Evolutionary conservation across 1,140 invertebrate species (phyloP).

Genomic region (Drosophila dunni): DNA sequence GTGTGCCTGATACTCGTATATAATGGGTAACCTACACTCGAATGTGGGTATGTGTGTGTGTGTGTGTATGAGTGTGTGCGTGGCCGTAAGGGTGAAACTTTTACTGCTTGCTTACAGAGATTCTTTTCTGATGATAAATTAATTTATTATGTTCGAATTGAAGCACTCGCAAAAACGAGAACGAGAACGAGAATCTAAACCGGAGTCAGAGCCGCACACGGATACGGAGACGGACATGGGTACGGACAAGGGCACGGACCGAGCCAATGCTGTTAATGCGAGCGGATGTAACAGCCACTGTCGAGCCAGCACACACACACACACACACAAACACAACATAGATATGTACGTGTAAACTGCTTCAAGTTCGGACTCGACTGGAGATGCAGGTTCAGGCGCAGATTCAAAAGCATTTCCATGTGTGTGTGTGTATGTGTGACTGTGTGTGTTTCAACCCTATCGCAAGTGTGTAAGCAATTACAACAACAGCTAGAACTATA

Average conservation of each 20-base stretch:
- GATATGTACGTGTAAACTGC: constrained; percentile 30
- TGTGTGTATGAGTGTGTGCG: constrained; percentile 26
- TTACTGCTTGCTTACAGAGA: constrained; percentile 79
- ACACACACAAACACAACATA: constrained; percentile 1
- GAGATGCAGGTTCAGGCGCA: constrained; percentile 24
- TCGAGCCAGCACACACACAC: constrained; percentile 22
- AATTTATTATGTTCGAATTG: constrained; percentile 84
- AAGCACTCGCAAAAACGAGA: constrained; percentile 54
- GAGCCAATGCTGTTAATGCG: constrained; percentile 50
- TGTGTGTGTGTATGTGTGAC: constrained; percentile 26
- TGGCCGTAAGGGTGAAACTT: constrained; percentile 72
- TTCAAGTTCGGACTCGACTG: constrained; percentile 26
- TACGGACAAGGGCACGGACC: constrained; percentile 13
- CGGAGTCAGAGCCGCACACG: constrained; percentile 23
- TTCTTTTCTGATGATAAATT: constrained; percentile 84
- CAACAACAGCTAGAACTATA: constrained; percentile 64
- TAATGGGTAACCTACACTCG: too few relatives aligned
- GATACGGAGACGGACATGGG: background rate
- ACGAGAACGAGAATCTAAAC: constrained; percentile 30
- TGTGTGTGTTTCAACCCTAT: constrained; percentile 45
- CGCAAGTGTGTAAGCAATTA: constrained; percentile 56
- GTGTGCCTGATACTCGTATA: constrained; percentile 47
- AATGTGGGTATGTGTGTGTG: constrained; percentile 4
- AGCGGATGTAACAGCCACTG: constrained; percentile 58
- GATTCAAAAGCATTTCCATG: background rate